A percentile compares a stretch with the other conserved stretches of the same genome.
Conservation (phyloP, 2,888 invertebrate species). For the Mythimna loreyi region DNA sequence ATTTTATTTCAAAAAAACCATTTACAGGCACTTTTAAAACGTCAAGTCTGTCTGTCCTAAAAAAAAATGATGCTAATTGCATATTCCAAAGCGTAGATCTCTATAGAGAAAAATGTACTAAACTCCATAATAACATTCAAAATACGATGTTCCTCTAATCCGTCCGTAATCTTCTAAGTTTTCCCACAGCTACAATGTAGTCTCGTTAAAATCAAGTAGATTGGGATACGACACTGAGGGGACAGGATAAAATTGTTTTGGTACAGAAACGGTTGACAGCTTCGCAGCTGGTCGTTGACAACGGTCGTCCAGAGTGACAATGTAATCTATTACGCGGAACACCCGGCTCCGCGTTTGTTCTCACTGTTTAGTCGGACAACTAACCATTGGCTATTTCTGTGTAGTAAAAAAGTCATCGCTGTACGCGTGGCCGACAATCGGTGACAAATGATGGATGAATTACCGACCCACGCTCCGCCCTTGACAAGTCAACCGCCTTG, state of each 20-base stretch:
- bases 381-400: conserved; percentile 59
- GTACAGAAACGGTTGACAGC: conserved; percentile 71
- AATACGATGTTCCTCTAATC: conserved; percentile 38
- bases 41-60: too few species aligned
- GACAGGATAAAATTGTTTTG: conserved; percentile 68
- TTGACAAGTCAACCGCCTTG: conserved; percentile 40
- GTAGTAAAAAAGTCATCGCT: conserved; percentile 61
- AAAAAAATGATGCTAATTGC: too few species aligned
- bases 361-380: conserved; percentile 58
- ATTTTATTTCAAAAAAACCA: too few species aligned
- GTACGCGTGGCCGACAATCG: conserved; percentile 41
- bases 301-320: conserved; percentile 79
- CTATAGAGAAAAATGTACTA: too few species aligned
- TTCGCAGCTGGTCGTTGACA: conserved; percentile 79
- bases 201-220: conserved; percentile 68
- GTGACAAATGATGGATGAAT: conserved; percentile 56
- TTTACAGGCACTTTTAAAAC: too few species aligned
- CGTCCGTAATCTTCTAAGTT: conserved; percentile 55
- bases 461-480: conserved; percentile 36
- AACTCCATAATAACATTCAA: conserved; percentile 38
- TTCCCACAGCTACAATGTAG: conserved; percentile 52
- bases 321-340: conserved; percentile 80
- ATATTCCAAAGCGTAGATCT: too few species aligned
- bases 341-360: conserved; percentile 56
- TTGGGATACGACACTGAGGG: conserved; percentile 64